Base-by-base conservation (phyloP, 2,888 invertebrate species). In the Zelleria hepariella region DNA sequence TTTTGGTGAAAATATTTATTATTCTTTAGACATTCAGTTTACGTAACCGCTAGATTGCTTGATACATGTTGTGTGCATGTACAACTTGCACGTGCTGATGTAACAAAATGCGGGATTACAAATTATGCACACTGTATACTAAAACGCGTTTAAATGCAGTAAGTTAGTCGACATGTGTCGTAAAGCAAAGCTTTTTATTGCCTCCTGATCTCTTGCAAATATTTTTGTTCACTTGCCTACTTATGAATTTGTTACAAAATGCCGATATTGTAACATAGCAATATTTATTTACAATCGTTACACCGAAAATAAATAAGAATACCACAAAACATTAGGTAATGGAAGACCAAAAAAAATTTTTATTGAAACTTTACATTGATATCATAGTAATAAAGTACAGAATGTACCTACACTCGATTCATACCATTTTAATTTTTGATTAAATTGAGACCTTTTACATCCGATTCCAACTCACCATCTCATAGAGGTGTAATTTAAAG, bases 21-120 rank as follows among this genome's bases (percentile, higher is more conserved):
- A 57, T 57, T 57, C 47, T 47, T 32, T 57, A 15, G 48, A 27
- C 24, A 42, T 42, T 51, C 7, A 24, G 23, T 24, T 58, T 53
- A 42, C 32, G 52, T 52, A 53, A 53, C 58, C 48, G 58, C 58
- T 58, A 58, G 58, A 58, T 49, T 25, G 25, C 51, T 20, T 27
- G 23, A 51, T 21, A 32, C 27, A 56, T 32, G 32, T 10, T 42
- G 15, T 42, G 32, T 42, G 15, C 32, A 42, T 15, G 32, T 6
- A 32, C n/a, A n/a, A 4, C 24, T 57, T n/a, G 18, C 20, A 4
- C 21, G 2, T 8, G 24, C 32, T 55, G 55, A 55, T 55, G 55
- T 21, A 55, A 55, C 55, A 21, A 55, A 27, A 53, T 24, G 15
- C 24, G 23, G 5, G 10, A 25, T 53, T 53, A 53, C 24, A 53